Evolutionary conservation across 2,113 vertebrate genomes (phyloP).

Genomic region (Asarcornis scutulata): DNA sequence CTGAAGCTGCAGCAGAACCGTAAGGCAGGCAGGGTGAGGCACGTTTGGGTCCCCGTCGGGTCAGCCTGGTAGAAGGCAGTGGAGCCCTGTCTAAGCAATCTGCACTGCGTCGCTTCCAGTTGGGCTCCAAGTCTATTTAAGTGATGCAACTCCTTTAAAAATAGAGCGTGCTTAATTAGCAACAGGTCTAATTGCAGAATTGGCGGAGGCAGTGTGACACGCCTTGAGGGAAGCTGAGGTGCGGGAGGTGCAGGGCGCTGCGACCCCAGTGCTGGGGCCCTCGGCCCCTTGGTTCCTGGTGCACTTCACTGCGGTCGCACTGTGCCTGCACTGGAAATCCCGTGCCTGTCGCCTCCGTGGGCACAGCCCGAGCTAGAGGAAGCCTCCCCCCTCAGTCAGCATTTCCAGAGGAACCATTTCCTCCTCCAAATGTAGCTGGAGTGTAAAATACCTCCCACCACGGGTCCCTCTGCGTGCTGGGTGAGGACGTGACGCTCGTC

Average conservation of each 20-base stretch:
- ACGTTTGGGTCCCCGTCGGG: not conserved
- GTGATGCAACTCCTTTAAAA: not conserved
- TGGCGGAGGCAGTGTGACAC: not conserved
- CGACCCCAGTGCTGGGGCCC: not conserved
- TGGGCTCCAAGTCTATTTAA: not conserved
- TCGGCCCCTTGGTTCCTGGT: not conserved
- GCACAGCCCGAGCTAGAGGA: not conserved
- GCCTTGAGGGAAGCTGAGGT: not conserved
- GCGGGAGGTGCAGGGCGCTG: fast-evolving
- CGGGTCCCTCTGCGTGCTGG: not conserved
- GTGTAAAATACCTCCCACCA: not conserved
- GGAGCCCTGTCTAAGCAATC: not conserved
- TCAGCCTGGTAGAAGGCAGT: not conserved
- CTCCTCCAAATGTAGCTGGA: not conserved
- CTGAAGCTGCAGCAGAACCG: not conserved
- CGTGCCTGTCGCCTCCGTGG: not conserved
- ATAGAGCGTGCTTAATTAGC: not conserved
- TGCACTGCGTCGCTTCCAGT: not conserved
- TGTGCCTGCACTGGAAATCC: not conserved
- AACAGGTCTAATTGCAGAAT: not conserved
- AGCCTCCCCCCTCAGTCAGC: not conserved
- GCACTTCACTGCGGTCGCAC: fast-evolving
- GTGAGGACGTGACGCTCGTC: fast-evolving
- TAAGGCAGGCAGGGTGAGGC: too few species aligned
- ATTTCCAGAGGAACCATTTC: fast-evolving